Conservation (phyloP, 2,113 vertebrate species). For the Damaliscus lunatus region DNA sequence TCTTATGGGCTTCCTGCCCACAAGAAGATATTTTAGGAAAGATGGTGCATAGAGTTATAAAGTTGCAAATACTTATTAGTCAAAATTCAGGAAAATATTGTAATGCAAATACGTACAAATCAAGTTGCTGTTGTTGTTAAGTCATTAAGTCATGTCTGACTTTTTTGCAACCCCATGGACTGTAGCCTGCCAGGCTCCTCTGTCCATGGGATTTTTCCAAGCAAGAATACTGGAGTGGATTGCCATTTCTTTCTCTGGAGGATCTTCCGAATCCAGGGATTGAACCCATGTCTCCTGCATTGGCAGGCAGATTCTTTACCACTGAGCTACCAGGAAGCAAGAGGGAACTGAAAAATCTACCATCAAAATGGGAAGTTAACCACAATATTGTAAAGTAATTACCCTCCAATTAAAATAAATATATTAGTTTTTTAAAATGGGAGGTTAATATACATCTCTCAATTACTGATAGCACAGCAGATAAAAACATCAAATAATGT, state of each 20-base stretch:
- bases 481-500: slow-evolving; percentile 7
- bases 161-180: neutral
- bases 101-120: slow-evolving; percentile 34
- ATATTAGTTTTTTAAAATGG: neutral
- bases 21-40: slow-evolving; percentile 22
- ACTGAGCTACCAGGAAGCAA: neutral
- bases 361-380: neutral
- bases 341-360: neutral
- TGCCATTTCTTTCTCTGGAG: neutral
- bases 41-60: neutral
- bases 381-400: neutral
- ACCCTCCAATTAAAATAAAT: neutral
- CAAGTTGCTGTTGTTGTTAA: neutral
- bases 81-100: neutral
- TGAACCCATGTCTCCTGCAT: neutral
- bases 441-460: neutral
- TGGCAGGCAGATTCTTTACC: neutral
- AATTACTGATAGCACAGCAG: neutral
- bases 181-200: neutral
- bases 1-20: neutral
- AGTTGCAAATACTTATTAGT: neutral
- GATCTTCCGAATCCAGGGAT: neutral
- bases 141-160: neutral
- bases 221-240: neutral
- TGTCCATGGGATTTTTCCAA: neutral